Conservation (phyloP, 2,888 invertebrate genomes). For the Hirtodrosophila alboralis region DNA sequence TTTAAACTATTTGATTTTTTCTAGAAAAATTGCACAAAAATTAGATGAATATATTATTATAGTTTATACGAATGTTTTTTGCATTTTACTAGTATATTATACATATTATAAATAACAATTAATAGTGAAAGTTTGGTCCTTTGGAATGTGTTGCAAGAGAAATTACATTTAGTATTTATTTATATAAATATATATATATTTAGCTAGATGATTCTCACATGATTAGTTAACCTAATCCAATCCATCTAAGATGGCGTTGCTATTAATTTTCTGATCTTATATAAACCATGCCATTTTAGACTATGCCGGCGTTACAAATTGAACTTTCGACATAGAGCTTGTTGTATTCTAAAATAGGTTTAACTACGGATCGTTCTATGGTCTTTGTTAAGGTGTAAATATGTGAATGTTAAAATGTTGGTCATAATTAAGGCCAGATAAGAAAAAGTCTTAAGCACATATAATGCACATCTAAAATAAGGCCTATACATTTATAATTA, state of each 20-base stretch:
- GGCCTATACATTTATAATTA: slow-evolving; percentile 17
- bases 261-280: slow-evolving; percentile 20
- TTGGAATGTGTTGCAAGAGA: slow-evolving; percentile 78
- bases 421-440: slow-evolving; percentile 26
- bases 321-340: too few species aligned
- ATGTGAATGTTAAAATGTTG: slow-evolving; percentile 21
- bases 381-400: slow-evolving; percentile 4
- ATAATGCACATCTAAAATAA: slow-evolving; percentile 11
- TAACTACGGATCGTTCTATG: slow-evolving; percentile 5
- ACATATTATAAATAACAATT: slow-evolving; percentile 47
- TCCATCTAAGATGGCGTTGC: slow-evolving; percentile 1
- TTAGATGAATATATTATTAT: slow-evolving; percentile 24
- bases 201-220: slow-evolving; percentile 46
- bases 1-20: slow-evolving; percentile 37
- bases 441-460: slow-evolving; percentile 24
- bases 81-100: slow-evolving; percentile 3
- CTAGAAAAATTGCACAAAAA: slow-evolving; percentile 51
- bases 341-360: too few species aligned
- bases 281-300: slow-evolving; percentile 25
- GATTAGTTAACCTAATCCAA: slow-evolving; percentile 24
- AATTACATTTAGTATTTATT: slow-evolving; percentile 25
- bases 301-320: background rate
- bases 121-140: slow-evolving; percentile 66
- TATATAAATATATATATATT: too few species aligned
- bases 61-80: slow-evolving; percentile 15